phyloP scores from a whole-genome alignment of 2,797 vertebrate species.

The Phoebastria nigripes region DNA sequence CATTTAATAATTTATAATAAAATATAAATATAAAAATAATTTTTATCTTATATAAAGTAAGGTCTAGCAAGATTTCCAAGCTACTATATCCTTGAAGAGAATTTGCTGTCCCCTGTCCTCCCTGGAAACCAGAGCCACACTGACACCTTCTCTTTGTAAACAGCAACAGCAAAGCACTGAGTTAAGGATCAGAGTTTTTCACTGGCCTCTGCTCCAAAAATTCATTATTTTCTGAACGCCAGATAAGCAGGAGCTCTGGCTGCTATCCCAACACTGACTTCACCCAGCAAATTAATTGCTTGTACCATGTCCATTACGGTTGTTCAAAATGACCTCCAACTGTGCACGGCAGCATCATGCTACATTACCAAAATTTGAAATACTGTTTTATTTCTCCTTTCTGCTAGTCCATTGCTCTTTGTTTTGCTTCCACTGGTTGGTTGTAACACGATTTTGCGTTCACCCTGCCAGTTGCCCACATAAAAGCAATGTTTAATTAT shows the following conservation, averaged over 20 bases:
- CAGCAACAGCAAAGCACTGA: not conserved
- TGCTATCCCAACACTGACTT: slow-evolving; percentile 18
- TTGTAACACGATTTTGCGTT: not conserved
- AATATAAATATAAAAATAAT: not conserved
- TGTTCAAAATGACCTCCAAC: slow-evolving; percentile 14
- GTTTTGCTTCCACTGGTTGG: not conserved
- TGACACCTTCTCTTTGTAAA: not conserved
- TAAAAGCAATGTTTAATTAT: not conserved
- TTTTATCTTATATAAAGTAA: not conserved
- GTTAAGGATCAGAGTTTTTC: slow-evolving; percentile 16
- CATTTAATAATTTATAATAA: not conserved
- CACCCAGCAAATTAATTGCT: slow-evolving; percentile 63
- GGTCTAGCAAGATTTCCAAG: not conserved
- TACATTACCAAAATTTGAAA: not conserved
- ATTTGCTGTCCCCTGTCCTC: not conserved
- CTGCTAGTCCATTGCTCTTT: not conserved
- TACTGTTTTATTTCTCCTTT: not conserved
- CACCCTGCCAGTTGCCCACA: not conserved
- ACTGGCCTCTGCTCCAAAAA: not conserved
- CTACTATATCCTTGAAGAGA: not conserved
- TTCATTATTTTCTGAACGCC: slow-evolving; percentile 16
- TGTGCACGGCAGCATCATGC: not conserved
- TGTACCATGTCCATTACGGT: slow-evolving; percentile 11
- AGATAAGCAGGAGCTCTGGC: slow-evolving; percentile 30
- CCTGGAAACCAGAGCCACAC: not conserved